Evolutionary conservation across 2,797 vertebrate genomes (phyloP), one percentile per base, ranked within the genome.

Genomic region (Pantherophis alleghaniensis): DNA sequence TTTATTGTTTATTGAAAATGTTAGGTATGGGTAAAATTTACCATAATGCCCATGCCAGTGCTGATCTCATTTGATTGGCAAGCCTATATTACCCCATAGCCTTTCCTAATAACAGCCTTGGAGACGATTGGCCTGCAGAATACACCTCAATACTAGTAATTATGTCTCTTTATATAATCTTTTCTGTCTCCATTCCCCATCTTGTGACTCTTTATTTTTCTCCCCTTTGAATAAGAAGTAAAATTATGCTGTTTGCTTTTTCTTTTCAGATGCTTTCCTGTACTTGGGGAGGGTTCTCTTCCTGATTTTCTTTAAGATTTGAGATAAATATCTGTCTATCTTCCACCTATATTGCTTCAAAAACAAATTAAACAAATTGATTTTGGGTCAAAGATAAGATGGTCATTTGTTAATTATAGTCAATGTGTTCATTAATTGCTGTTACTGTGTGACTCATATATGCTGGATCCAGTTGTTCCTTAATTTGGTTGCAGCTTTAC

Each of bases 331-430:
- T 63, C 24, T 28, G 61, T 63, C 61, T 63, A 13, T 28, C 61
- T 66, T 66, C 28, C 61, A 66, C 26, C 61, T n/a, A 66, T 26
- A 11, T 47, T n/a, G 59, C 53, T 69, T 11, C 7, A 32, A 83
- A 87, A 66, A 69, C 5, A 66, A 60, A 42, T 83, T 24, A 47
- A 3, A 55, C 11, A 7, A 42, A 37, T 28, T 56, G 56, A 10
- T 90, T 87, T 59, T 55, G 13, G 88, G 63, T 88, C 55, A 92
- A 51, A 32, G n/a, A 86, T 57, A 90, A 63, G 59, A 47, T 86
- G 42, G 37, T 74, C 20, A 47, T 69, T 83, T 32, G 90, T 93
- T 89, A 91, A 93, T 89, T 91, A 93, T 83, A 90, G 63, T 61
- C 55, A 47, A 2, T 86, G 47, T 32, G 79, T 89, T 83, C 51